Base-by-base conservation (phyloP, 2,113 vertebrate species). In the Limanda limanda region DNA sequence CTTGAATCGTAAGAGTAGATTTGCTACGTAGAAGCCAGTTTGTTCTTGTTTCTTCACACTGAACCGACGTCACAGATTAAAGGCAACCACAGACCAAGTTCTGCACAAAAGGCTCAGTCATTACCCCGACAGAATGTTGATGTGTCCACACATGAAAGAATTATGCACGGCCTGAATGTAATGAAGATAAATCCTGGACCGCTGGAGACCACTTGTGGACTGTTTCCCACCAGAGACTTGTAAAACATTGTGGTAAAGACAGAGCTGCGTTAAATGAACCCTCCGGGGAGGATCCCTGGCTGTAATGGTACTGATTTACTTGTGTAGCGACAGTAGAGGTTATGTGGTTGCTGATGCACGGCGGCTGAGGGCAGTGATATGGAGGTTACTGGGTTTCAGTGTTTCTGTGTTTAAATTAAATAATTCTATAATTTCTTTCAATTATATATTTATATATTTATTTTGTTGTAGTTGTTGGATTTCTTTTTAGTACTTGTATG, bases 151-250 rank as follows among this genome's bases (percentile, higher is more conserved):
- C 57, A 45, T 17, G 51, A 68, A 56, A 63, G 27, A 42, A 55
- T 75, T 78, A 31, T 47, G 60, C 21, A 57, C 5, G 45, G 13
- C 42, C n/a, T 42, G 51, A 56, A 69, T 42, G 35, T 55, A 78
- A 70, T 74, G 27, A 70, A 57, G 3, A 58, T 60, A 47, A 74
- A 73, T 67, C 1, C 17, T 15, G 15, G 62, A 58, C 25, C 68
- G 60, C 69, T 69, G 31, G 51, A 78, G 78, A 79, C 27, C 25
- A 76, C 15, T 58, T 68, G n/a, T 52, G 56, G 65, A 67, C 45
- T 23, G 12, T 51, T 10, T 52, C 65, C 62, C 65, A 25, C 25
- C 51, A 71, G 74, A 83, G 37, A 62, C 27, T 42, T 72, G 64
- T 55, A 68, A 66, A 42, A 45, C 15, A 37, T 64, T 25, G 51